These are phyloP conservation scores for Chunga burmeisteri DNA, from an alignment of 2,113 vertebrate species.

Conservation along the genomic window DNA sequence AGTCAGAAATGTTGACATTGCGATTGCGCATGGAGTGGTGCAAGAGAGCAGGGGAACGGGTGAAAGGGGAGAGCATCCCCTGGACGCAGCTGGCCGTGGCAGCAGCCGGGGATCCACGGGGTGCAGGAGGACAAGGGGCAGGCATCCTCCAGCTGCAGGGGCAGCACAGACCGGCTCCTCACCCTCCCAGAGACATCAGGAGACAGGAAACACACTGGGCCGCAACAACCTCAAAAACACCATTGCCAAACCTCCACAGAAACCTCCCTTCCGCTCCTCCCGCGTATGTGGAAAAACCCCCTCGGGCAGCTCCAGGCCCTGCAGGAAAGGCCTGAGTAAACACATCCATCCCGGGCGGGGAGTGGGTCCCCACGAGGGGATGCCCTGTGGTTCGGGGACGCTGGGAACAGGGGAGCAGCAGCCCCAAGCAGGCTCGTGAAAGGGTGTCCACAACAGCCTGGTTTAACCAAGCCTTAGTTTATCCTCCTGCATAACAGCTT, in stretches of 20 bases:
- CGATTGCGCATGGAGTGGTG: neutral
- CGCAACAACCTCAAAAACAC: too few species aligned
- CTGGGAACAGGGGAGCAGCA: neutral
- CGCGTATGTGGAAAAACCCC: neutral
- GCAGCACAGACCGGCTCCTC: neutral
- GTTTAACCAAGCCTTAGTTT: rapidly evolving
- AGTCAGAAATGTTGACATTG: neutral
- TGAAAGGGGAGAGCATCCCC: neutral
- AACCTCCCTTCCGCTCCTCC: neutral
- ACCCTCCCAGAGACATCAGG: rapidly evolving
- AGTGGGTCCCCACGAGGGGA: too few species aligned
- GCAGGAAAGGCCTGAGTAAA: neutral
- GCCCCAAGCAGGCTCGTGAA: rapidly evolving
- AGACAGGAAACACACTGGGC: neutral
- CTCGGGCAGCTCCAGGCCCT: neutral
- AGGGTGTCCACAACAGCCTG: rapidly evolving
- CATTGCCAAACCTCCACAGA: rapidly evolving
- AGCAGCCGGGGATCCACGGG: neutral
- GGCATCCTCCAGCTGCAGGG: neutral
- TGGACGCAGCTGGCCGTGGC: neutral
- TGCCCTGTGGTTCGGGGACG: rapidly evolving
- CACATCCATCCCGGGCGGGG: rapidly evolving
- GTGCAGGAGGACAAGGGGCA: neutral
- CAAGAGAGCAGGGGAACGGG: neutral
- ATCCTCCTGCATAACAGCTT: neutral